These are phyloP conservation scores for Saguinus imperator DNA, from an alignment of 2,113 vertebrate genomes.

Conservation along the genomic window DNA sequence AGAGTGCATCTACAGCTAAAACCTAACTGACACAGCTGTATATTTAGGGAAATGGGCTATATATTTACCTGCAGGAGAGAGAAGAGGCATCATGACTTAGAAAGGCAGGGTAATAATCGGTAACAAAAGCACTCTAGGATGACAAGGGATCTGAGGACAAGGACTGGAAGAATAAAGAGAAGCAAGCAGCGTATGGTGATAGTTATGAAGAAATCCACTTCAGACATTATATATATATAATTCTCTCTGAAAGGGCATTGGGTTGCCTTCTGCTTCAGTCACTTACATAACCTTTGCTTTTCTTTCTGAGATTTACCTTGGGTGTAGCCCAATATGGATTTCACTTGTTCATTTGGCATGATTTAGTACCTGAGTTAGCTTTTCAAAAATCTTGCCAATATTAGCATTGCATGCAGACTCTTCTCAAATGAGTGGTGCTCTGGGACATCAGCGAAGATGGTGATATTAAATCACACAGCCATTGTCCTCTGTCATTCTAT, in stretches of 20 bases:
- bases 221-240: not conserved
- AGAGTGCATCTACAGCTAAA: not conserved
- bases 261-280: slow-evolving; percentile 25
- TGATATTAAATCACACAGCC: slow-evolving; percentile 49
- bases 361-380: slow-evolving; percentile 57
- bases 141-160: accelerated
- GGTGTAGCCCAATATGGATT: slow-evolving; percentile 3
- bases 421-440: slow-evolving; percentile 56
- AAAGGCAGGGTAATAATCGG: not conserved
- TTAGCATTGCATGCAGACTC: slow-evolving; percentile 59
- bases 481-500: slow-evolving; percentile 21
- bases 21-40: accelerated
- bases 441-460: slow-evolving; percentile 2
- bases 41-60: not conserved
- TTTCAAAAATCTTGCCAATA: slow-evolving; percentile 65
- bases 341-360: slow-evolving; percentile 59
- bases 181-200: not conserved
- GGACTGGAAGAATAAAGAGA: not conserved
- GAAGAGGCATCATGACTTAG: not conserved
- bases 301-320: not conserved
- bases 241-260: not conserved
- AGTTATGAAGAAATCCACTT: not conserved
- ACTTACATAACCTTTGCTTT: slow-evolving; percentile 47
- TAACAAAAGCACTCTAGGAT: not conserved
- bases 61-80: not conserved